Base-by-base conservation (phyloP, 2,888 invertebrate species). In the Gonocerus acuteangulatus region DNA sequence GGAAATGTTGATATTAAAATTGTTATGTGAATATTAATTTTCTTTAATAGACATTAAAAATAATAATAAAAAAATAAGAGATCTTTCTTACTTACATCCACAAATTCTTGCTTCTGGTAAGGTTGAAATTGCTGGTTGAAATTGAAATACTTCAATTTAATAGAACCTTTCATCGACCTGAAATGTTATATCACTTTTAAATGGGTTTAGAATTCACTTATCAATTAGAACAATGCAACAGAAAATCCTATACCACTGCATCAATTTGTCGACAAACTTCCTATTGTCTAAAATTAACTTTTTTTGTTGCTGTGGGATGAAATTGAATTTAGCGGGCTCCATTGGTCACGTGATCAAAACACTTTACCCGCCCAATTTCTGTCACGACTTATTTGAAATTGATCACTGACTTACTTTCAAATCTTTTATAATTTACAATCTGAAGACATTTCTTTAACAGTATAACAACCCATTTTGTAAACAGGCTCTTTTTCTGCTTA, bases 91-190 rank as follows among this genome's bases (percentile, higher is more conserved):
- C 68, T 69, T 70, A 76, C 76, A 70, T 74, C 70, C 15, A 72
- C 71, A 44, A 77, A 71, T 48, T 74, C 71, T 62, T 73, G 71
- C 62, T 73, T 73, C 47, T 75, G 69, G 67, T 75, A 75, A n/a
- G 67, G 67, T 34, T 73, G 72, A 68, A 76, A 76, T 15, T 71
- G 69, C 68, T 76, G 74, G 61, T 77, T 76, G 65, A 77, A 78
- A 32, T 73, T 71, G 67, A 73, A 78, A 61, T 72, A 72, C 65
- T 76, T 74, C 6, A 75, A 66, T 16, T 70, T 67, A 11, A 77
- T 69, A 59, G 74, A 73, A 21, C 70, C 72, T 39, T 71, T 70
- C 59, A 77, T 66, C 2, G 77, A 76, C 77, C 77, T 76, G 34
- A 1, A 51, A 60, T 27, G 21, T 32, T 32, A 16, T 15, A n/a